Evolutionary conservation across 2,113 vertebrate species (phyloP), one percentile per base, ranked within the genome.

Genomic region (Pungitius pungitius): DNA sequence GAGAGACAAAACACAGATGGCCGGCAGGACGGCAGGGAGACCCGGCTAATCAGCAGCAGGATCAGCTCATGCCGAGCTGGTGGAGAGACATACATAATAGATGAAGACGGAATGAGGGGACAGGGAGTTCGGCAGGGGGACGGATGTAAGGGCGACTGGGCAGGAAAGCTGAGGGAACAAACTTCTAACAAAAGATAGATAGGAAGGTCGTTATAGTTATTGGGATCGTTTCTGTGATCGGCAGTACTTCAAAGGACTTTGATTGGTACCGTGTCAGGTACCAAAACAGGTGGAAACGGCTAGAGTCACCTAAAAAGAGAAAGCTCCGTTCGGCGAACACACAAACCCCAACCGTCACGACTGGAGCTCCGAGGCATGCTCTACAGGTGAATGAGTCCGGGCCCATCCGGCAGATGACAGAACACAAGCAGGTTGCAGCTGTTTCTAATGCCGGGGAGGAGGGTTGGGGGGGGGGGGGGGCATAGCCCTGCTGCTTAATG

Each of bases 1-100:
- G n/a, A n/a, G 78, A 66, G 73, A 71, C n/a, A 64, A 73, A 75
- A n/a, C 76, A 63, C 88, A 87, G 79, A 85, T 83, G 84, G 84
- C 76, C 77, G 79, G 77, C 58, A 56, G 58, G 74, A 75, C 60
- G 73, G 73, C 82, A 81, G 26, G 6, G 68, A 79, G 43, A 70
- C 47, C 69, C 80, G 82, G 82, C 78, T 61, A 0, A 65, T 61
- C 58, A 12, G 52, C 0, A 5, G 22, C n/a, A 49, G 9, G 12
- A 66, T 74, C 74, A 75, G 63, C 83, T 78, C 57, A 62, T 6
- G 22, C 11, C 39, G 24, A 1, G 61, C 43, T 0, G n/a, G 63
- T 13, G 37, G 47, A 37, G 24, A 15, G 24, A 42, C 42, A 59
- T 1, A 43, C 1, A 59, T 30, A 43, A 45, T 27, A 52, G 49